Base-by-base conservation (phyloP, 2,888 invertebrate genomes). In the Sympetrum striolatum region DNA sequence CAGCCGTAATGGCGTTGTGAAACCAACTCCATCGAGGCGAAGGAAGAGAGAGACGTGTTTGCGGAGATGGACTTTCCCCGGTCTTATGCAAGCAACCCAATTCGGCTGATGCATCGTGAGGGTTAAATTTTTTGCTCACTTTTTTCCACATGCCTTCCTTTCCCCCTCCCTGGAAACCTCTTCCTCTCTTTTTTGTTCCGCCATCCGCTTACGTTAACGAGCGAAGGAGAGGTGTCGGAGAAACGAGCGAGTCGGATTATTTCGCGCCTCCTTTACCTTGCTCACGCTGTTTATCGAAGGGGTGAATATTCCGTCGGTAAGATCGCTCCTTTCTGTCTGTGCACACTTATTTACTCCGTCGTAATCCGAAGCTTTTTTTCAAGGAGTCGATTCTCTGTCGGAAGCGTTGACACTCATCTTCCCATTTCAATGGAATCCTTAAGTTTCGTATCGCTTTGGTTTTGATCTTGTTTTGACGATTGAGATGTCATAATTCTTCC, bases 1-100 rank as follows among this genome's bases (percentile, higher is more conserved):
- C 73, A 31, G 60, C 37, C 37, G 86, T 86, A 86, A 86, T 86
- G 86, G 60, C 86, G 86, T 86, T 60, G 86, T 58, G 86, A 86
- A 86, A 60, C 86, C 86, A 48, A 82, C 25, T 82, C 53, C 82
- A 15, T 31, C 53, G 82, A 18, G 44, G n/a, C n/a, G 48, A 44
- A 12, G 81, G 4, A 22, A 37, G 37, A 37, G 58, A 31, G 86
- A 6, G n/a, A 10, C 37, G 37, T 81, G 81, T 37, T n/a, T 39
- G 81, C 44, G 37, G 81, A 37, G 39, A n/a, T 6, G 39, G 39
- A 22, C 80, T n/a, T 31, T n/a, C 31, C 53, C 25, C 4, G 82
- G 82, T 12, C 18, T 73, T 73, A 73, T 73, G 73, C 73, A 73
- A 73, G 73, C 73, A 73, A 73, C 73, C 73, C 73, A 73, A 73